Percentiles rank a stretch among this genome's conserved stretches.
Evolutionary conservation across 2,888 invertebrate genomes (phyloP).

Genomic region (Zeuzera pyrina): DNA sequence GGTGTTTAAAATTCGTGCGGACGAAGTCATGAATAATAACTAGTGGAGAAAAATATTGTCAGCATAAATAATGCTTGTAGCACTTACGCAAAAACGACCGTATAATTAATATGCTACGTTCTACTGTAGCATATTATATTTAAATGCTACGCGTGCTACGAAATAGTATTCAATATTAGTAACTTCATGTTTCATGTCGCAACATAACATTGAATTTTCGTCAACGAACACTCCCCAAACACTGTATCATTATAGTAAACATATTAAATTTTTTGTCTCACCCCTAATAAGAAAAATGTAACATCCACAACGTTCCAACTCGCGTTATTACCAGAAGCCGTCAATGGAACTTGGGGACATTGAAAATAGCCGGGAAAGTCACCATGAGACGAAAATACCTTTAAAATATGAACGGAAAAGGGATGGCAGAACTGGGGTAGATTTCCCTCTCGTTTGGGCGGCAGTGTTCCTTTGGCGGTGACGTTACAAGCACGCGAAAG

Average conservation of each 20-base stretch:
- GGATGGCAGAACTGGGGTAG: slow-evolving; percentile 33
- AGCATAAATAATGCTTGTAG: too few relatives aligned
- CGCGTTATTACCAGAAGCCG: slow-evolving; percentile 30
- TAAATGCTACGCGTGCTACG: too few relatives aligned
- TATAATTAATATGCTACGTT: too few relatives aligned
- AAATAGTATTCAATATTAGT: too few relatives aligned
- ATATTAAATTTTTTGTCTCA: neutral
- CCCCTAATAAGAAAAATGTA: too few relatives aligned
- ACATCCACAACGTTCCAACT: neutral
- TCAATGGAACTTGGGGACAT: slow-evolving; percentile 58
- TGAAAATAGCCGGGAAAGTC: slow-evolving; percentile 39
- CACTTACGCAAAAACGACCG: too few relatives aligned
- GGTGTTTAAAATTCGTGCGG: too few relatives aligned
- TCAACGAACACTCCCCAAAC: neutral
- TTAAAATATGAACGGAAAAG: slow-evolving; percentile 16
- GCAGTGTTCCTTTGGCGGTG: slow-evolving; percentile 33
- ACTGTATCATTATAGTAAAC: neutral
- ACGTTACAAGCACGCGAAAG: too few relatives aligned
- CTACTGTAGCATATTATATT: too few relatives aligned
- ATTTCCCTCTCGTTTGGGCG: slow-evolving; percentile 63
- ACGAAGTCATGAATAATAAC: too few relatives aligned
- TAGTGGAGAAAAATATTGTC: too few relatives aligned
- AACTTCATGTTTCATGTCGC: too few relatives aligned
- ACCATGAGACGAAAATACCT: slow-evolving; percentile 26
- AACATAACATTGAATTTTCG: neutral